A percentile compares a stretch with the other conserved stretches of the same genome.
Conservation (phyloP, 2,113 vertebrate species). For the Egretta garzetta region DNA sequence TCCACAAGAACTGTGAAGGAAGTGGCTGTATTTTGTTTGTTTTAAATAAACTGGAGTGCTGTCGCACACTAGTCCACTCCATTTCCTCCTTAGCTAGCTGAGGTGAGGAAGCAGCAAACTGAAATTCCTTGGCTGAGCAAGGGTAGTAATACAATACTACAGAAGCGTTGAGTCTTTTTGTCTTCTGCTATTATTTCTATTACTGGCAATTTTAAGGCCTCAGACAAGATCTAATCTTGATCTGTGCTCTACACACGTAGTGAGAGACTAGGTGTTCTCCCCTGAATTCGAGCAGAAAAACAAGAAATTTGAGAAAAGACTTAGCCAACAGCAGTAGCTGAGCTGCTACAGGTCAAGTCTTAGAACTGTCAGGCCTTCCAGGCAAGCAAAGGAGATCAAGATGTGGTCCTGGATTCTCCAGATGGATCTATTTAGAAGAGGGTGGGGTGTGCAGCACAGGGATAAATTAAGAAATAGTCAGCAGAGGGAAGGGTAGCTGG, state of each 20-base stretch:
- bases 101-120: neutral
- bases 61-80: neutral
- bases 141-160: neutral
- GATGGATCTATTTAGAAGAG: neutral
- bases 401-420: neutral
- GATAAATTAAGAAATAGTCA: neutral
- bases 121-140: neutral
- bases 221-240: neutral
- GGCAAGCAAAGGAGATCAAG: neutral
- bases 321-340: neutral
- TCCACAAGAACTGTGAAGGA: neutral
- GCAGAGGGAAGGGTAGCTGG: neutral
- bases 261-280: neutral
- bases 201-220: neutral
- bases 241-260: neutral
- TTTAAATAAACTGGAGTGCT: neutral
- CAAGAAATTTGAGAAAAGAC: neutral
- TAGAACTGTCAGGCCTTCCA: neutral
- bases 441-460: too few relatives aligned
- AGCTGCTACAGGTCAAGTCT: neutral
- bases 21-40: neutral
- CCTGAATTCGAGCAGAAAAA: neutral
- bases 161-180: neutral
- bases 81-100: neutral
- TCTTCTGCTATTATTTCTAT: neutral